Evolutionary conservation across 2,113 vertebrate genomes (phyloP).

Genomic region (Orthonyx spaldingii): DNA sequence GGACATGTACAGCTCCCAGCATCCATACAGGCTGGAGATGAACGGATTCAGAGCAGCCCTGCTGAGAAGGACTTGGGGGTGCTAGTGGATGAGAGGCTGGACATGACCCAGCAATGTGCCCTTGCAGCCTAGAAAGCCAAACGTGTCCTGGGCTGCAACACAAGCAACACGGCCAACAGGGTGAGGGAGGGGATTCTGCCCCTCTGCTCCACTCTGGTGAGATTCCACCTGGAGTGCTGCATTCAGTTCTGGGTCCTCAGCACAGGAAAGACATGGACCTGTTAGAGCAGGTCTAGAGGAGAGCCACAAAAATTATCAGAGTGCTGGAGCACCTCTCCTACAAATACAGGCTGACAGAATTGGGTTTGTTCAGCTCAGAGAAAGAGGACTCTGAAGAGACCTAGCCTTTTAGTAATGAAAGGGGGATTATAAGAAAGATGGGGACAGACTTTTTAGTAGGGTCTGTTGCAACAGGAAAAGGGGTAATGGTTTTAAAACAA

Average conservation of each 20-base stretch:
- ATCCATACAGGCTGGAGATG: background rate
- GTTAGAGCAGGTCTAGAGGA: background rate
- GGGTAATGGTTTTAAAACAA: background rate
- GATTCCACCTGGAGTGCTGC: background rate
- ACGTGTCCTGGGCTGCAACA: fast-evolving
- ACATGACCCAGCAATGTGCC: background rate
- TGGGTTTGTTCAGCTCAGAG: background rate
- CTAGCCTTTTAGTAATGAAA: background rate
- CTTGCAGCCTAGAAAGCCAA: background rate
- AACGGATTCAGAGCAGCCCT: background rate
- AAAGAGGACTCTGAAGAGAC: background rate
- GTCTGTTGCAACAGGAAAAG: background rate
- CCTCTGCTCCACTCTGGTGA: background rate
- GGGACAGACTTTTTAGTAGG: background rate
- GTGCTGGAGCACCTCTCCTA: background rate
- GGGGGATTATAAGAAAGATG: background rate
- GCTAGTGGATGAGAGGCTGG: background rate
- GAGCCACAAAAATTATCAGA: background rate
- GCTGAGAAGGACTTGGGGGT: fast-evolving
- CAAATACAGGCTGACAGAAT: background rate
- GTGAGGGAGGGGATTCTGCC: background rate
- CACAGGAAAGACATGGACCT: background rate
- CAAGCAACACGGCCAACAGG: fast-evolving
- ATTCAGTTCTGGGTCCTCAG: background rate
- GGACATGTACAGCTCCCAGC: background rate